Evolutionary conservation across 2,113 vertebrate genomes (phyloP), one percentile per base, ranked within the genome.

Genomic region (Burhinus oedicnemus): DNA sequence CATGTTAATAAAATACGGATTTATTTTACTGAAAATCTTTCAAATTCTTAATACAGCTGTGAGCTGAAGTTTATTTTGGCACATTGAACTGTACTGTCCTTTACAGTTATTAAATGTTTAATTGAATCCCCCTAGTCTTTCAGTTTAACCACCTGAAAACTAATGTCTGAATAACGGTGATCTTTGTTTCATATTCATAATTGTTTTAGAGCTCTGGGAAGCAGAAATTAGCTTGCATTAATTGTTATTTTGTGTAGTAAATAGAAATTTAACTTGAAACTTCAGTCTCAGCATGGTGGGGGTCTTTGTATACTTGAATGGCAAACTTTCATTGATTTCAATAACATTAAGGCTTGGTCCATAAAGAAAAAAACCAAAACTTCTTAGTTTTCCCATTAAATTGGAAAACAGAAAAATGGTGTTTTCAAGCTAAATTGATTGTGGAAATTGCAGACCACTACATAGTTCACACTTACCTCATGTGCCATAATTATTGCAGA

Each of bases 1-100:
- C 36, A 54, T 62, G 66, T 91, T 93, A 96, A 94, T 95, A 91
- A 97, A 97, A 91, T 95, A 94, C 5, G 93, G 84, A 93, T 97
- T 95, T 86, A 71, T 89, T 80, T 95, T 77, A 94, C 71, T 95
- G 84, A 88, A 95, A 93, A 93, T 69, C 75, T 85, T 96, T 95
- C n/a, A 36, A 19, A 64, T 49, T 91, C 95, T 87, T 84, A 79
- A 69, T 95, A 52, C 52, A 95, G 72, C 86, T 94, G 40, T 76
- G 83, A 92, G 66, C 57, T 82, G 91, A 75, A 71, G 77, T 97
- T 96, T 86, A 44, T 95, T 89, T 95, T 96, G 91, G 97, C 86
- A 65, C 30, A 44, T 9, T 71, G 47, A 87, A 34, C 69, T 84
- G 7, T 79, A 23, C 47, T 45, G 40, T 95, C 83, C 42, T 79